Conservation (phyloP, 2,888 invertebrate species). For the Mesorhabditis spiculigera region DNA sequence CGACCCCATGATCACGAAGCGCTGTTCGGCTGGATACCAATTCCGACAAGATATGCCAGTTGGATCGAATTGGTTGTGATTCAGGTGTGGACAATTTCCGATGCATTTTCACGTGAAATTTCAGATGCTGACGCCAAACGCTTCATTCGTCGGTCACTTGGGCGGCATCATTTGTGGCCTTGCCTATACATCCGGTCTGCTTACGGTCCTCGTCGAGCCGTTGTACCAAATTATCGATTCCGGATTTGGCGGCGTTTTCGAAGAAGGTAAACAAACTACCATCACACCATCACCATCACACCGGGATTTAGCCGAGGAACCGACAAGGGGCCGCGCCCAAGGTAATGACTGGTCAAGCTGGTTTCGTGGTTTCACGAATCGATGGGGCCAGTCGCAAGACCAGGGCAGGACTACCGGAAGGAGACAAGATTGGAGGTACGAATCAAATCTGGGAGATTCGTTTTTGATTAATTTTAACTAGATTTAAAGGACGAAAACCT, state of each 20-base stretch:
- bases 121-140: constrained; percentile 65
- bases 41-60: constrained; percentile 65
- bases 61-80: constrained; percentile 70
- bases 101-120: background rate
- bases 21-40: constrained; percentile 58
- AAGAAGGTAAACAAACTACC: background rate
- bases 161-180: constrained; percentile 69
- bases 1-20: constrained; percentile 52
- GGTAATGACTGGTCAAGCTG: background rate
- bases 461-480: too few relatives aligned
- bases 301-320: background rate
- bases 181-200: constrained; percentile 65
- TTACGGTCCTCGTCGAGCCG: constrained; percentile 41
- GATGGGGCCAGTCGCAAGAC: too few relatives aligned
- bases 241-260: background rate
- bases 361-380: too few relatives aligned
- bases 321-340: background rate
- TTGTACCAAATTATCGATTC: background rate
- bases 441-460: too few relatives aligned
- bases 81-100: constrained; percentile 60
- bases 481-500: too few relatives aligned
- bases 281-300: too few relatives aligned
- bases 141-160: constrained; percentile 69
- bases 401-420: too few relatives aligned
- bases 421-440: too few relatives aligned